These are phyloP conservation scores for Sapayoa aenigma DNA, from an alignment of 2,113 vertebrate genomes.

Conservation along the genomic window DNA sequence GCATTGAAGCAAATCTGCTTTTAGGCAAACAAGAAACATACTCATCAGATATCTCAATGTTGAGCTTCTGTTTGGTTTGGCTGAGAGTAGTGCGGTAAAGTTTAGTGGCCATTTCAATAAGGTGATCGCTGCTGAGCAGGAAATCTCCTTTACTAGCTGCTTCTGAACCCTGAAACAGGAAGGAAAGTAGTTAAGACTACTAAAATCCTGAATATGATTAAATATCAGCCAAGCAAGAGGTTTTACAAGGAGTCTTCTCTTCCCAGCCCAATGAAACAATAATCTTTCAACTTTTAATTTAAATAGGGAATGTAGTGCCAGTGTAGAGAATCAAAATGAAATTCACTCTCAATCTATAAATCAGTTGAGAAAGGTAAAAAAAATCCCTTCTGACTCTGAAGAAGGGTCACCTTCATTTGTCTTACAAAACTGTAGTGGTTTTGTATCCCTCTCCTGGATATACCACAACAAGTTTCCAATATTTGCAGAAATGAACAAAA, in stretches of 20 bases:
- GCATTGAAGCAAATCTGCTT: background rate
- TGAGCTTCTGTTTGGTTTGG: constrained; percentile 84
- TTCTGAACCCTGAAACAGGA: constrained; percentile 80
- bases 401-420: background rate
- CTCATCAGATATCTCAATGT: constrained; percentile 95
- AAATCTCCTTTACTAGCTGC: constrained; percentile 97
- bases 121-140: constrained; percentile 91
- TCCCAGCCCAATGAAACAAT: background rate
- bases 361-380: background rate
- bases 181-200: background rate
- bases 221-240: background rate
- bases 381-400: background rate
- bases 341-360: background rate
- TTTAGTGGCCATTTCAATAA: constrained; percentile 98
- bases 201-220: background rate
- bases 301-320: background rate
- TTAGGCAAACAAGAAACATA: constrained; percentile 70
- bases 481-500: background rate
- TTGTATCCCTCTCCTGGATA: background rate
- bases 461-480: background rate
- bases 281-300: background rate
- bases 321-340: background rate
- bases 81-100: constrained; percentile 86
- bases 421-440: background rate
- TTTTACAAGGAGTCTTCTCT: background rate